Evolutionary conservation across 2,113 vertebrate genomes (phyloP).

Genomic region (Cyanocitta stelleri): DNA sequence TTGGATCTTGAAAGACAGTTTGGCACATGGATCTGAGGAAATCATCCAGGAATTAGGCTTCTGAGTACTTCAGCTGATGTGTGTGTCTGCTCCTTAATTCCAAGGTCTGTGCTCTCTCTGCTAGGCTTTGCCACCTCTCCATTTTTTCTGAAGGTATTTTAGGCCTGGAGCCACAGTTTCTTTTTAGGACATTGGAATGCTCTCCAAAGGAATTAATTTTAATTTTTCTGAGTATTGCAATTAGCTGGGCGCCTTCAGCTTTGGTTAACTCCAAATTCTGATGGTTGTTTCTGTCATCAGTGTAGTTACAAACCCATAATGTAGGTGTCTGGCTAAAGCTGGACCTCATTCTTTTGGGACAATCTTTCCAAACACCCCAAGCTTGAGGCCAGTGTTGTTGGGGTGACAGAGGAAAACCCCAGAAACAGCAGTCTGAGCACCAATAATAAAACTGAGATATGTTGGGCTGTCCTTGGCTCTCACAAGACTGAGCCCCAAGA

Average conservation of each 20-base stretch:
- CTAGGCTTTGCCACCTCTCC: not conserved
- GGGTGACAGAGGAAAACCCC: not conserved
- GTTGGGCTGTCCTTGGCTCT: not conserved
- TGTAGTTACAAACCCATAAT: not conserved
- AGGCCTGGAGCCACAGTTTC: not conserved
- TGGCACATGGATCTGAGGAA: not conserved
- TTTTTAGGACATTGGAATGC: not conserved
- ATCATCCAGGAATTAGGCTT: not conserved
- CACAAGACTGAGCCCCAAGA: not conserved
- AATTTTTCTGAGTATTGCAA: not conserved
- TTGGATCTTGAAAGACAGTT: not conserved
- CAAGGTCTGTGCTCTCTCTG: not conserved
- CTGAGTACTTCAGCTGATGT: not conserved
- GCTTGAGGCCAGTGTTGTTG: not conserved
- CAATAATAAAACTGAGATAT: not conserved
- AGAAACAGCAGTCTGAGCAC: not conserved
- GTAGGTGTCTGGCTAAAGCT: not conserved
- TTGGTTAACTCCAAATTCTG: not conserved
- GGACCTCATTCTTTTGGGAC: accelerated
- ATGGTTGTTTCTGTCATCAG: not conserved
- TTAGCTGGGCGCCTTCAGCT: not conserved
- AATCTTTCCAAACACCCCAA: not conserved
- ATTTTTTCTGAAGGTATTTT: not conserved
- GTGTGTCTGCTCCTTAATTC: not conserved
- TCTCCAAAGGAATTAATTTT: not conserved